Percentiles rank a stretch among this genome's conserved stretches.
phyloP scores from a whole-genome alignment of 2,888 invertebrate genomes.

The Rhingia campestris region DNA sequence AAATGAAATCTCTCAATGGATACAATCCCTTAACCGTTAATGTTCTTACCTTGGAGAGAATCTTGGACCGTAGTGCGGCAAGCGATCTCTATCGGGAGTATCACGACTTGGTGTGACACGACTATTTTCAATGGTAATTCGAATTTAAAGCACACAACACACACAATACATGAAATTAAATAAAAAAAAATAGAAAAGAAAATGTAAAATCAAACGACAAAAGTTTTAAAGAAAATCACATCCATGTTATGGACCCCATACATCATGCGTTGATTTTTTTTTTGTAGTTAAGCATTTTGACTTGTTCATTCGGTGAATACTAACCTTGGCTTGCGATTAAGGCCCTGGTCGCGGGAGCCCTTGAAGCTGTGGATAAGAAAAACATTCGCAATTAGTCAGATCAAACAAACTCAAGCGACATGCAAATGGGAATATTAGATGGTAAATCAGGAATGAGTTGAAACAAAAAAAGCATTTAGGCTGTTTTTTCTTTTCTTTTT shows the following conservation, averaged over 20 bases:
- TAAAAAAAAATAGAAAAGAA: constrained; percentile 64
- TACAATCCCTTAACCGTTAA: background rate
- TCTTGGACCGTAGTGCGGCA: constrained; percentile 95
- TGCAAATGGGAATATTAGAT: constrained; percentile 5
- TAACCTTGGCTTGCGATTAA: constrained; percentile 83
- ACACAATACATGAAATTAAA: constrained; percentile 72
- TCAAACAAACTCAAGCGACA: constrained; percentile 35
- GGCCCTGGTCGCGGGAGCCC: constrained; percentile 85
- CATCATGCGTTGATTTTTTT: constrained; percentile 35
- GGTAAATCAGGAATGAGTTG: constrained; percentile 28
- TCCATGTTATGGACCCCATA: constrained; percentile 22
- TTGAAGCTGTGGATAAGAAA: constrained; percentile 84
- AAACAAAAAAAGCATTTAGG: constrained; percentile 50
- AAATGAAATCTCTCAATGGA: too few species aligned
- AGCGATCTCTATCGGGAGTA: constrained; percentile 90
- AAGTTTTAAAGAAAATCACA: constrained; percentile 45
- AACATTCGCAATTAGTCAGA: constrained; percentile 38
- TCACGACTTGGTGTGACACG: constrained; percentile 93
- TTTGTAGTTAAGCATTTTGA: constrained; percentile 16
- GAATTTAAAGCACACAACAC: constrained; percentile 74
- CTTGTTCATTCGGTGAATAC: constrained; percentile 57
- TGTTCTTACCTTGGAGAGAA: constrained; percentile 87
- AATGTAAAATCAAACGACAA: constrained; percentile 51
- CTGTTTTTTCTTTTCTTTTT: constrained; percentile 1
- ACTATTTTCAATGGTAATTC: constrained; percentile 84